Percentiles rank a stretch among this genome's conserved stretches.
phyloP scores from a whole-genome alignment of 2,797 vertebrate genomes.

The Fringilla coelebs region DNA sequence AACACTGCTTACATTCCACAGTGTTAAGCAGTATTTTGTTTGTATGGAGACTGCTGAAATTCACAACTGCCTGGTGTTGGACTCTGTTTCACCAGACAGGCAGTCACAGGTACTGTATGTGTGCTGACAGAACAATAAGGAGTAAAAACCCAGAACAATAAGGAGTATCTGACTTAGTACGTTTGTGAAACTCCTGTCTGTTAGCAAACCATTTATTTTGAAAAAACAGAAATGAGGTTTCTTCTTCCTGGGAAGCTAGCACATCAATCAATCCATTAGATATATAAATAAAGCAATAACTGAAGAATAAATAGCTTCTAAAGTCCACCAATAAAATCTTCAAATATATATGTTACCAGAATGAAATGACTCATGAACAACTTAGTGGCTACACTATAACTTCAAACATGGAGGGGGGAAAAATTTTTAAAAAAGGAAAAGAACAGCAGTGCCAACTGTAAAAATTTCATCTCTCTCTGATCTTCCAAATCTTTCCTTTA shows the following conservation, averaged over 20 bases:
- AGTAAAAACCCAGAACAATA: slow-evolving; percentile 13
- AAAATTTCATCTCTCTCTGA: not conserved
- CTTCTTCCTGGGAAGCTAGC: slow-evolving; percentile 29
- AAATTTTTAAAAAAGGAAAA: not conserved
- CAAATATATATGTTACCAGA: slow-evolving; percentile 39
- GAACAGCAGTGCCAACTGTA: not conserved
- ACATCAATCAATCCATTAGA: slow-evolving; percentile 62
- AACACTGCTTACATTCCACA: not conserved
- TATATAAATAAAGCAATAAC: slow-evolving; percentile 66
- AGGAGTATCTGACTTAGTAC: not conserved
- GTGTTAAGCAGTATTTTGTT: not conserved
- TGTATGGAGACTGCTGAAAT: not conserved
- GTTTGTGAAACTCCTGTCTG: slow-evolving; percentile 41
- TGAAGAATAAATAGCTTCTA: slow-evolving; percentile 61
- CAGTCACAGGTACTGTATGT: slow-evolving; percentile 4
- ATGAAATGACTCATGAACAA: slow-evolving; percentile 13
- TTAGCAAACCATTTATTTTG: slow-evolving; percentile 17
- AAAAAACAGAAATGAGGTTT: not conserved
- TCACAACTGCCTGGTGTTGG: not conserved
- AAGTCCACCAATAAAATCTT: slow-evolving; percentile 51
- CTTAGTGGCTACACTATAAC: not conserved
- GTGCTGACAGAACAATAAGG: slow-evolving; percentile 5
- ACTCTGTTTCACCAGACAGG: not conserved
- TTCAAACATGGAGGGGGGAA: not conserved
- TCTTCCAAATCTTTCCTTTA: not conserved